Evolutionary conservation across 2,113 vertebrate genomes (phyloP).

Genomic region (Solea solea): DNA sequence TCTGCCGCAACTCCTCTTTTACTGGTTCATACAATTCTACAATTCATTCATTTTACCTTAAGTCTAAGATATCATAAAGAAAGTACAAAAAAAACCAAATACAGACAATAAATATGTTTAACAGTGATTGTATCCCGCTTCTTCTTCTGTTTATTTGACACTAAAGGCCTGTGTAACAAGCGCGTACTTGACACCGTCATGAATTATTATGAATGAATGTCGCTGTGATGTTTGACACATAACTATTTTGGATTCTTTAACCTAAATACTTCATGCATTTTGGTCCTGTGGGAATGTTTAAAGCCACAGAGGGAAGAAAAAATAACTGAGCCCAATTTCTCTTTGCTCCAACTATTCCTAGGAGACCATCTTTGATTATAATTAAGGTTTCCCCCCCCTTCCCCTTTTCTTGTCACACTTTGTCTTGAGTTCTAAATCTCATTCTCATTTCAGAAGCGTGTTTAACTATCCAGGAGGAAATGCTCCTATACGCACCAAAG

Average conservation of each 20-base stretch:
- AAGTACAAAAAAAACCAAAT: too few relatives aligned
- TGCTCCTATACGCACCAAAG: conserved; percentile 4
- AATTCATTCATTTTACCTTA: too few relatives aligned
- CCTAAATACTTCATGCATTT: too few relatives aligned
- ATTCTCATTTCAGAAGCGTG: conserved; percentile 35
- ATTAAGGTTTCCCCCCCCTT: conserved; percentile 17
- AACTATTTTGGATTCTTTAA: neutral
- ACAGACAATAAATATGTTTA: too few relatives aligned
- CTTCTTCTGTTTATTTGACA: too few relatives aligned
- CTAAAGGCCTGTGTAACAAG: too few relatives aligned
- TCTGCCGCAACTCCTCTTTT: too few relatives aligned
- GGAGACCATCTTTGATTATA: conserved; percentile 32
- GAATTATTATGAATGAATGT: neutral
- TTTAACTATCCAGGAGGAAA: conserved; percentile 25
- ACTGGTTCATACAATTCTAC: too few relatives aligned
- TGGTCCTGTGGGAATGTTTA: too few relatives aligned
- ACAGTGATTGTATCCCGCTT: too few relatives aligned
- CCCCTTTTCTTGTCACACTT: conserved; percentile 6
- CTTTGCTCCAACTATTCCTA: conserved; percentile 6
- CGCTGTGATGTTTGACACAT: conserved; percentile 1
- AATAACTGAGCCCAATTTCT: neutral
- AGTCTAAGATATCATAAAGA: too few relatives aligned
- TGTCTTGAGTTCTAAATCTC: conserved; percentile 36
- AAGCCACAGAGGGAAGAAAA: neutral
- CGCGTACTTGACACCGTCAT: too few relatives aligned